Conservation (phyloP, 92 coral and sea anemone genomes). For the Heliopora coerulea region DNA sequence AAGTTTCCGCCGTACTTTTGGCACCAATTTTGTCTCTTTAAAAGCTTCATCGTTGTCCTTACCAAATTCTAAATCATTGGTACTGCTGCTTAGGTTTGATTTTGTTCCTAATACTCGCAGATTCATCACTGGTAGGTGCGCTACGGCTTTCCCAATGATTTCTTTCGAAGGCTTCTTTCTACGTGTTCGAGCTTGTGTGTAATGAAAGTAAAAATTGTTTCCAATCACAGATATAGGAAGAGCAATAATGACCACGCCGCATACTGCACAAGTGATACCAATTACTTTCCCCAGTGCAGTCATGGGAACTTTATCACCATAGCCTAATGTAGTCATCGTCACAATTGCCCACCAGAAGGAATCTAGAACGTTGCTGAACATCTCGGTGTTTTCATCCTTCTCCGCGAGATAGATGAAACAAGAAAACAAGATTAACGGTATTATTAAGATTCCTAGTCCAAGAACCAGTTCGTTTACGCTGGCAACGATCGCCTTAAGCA, state of each 20-base stretch:
- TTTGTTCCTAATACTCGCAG: constrained; percentile 22
- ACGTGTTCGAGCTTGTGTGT: constrained; percentile 96
- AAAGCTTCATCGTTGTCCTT: constrained; percentile 4
- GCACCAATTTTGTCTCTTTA: neutral
- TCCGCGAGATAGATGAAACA: constrained; percentile 92
- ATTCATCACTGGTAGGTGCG: constrained; percentile 32
- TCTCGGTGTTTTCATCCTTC: constrained; percentile 73
- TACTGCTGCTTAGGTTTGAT: neutral
- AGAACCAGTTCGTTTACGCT: constrained; percentile 87
- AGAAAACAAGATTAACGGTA: constrained; percentile 86
- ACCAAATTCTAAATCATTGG: neutral
- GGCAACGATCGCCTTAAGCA: constrained; percentile 81
- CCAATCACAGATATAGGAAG: constrained; percentile 97
- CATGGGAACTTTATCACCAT: constrained; percentile 90
- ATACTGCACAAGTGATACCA: constrained; percentile 86
- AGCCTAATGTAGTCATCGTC: constrained; percentile 93
- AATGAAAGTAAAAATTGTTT: constrained; percentile 85
- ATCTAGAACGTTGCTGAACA: constrained; percentile 90
- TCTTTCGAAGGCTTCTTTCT: constrained; percentile 75
- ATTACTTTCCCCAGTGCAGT: constrained; percentile 89
- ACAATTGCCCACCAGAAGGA: constrained; percentile 99
- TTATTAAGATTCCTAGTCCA: constrained; percentile 76
- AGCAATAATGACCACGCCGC: constrained; percentile 91
- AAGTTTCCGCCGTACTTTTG: constrained; percentile 19
- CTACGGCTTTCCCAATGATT: constrained; percentile 21